Conservation (phyloP, 2,888 invertebrate genomes). For the Eutolmus rufibarbis region DNA sequence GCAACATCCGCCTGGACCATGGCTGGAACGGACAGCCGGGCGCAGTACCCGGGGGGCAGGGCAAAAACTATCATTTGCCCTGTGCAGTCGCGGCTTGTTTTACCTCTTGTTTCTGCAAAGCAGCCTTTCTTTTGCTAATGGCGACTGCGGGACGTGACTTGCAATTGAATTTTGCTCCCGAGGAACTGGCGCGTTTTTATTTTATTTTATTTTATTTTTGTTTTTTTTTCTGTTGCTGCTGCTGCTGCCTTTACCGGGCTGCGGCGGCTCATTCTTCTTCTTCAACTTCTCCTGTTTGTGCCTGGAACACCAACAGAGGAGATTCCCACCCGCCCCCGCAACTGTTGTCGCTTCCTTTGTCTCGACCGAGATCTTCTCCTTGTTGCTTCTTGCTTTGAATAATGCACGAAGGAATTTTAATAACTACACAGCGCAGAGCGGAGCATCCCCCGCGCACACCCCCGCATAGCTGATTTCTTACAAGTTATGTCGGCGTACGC, state of each 20-base stretch:
- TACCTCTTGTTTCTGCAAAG: not conserved
- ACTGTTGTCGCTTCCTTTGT: not conserved
- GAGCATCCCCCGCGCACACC: not conserved
- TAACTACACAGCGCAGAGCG: not conserved
- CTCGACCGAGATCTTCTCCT: not conserved
- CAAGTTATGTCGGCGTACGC: not conserved
- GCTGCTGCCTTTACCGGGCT: not conserved
- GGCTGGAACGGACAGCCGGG: not conserved
- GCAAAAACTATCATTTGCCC: not conserved
- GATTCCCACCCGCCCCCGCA: not conserved
- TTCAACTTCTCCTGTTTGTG: not conserved
- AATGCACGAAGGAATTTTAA: slow-evolving; percentile 20
- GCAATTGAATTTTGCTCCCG: slow-evolving; percentile 20
- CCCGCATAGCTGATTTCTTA: not conserved
- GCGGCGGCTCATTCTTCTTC: not conserved
- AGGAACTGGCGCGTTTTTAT: not conserved
- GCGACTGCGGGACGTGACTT: slow-evolving; percentile 14
- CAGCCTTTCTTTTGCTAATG: slow-evolving; percentile 16
- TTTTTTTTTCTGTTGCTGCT: too few species aligned
- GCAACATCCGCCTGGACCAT: not conserved
- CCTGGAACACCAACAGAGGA: not conserved
- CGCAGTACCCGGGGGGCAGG: not conserved
- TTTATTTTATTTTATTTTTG: not conserved
- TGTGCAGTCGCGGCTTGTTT: not conserved
- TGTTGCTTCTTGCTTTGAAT: slow-evolving; percentile 5